Evolutionary conservation across 2,888 invertebrate species (phyloP), one percentile per base, ranked within the genome.

Genomic region (Crocallis elinguaria): DNA sequence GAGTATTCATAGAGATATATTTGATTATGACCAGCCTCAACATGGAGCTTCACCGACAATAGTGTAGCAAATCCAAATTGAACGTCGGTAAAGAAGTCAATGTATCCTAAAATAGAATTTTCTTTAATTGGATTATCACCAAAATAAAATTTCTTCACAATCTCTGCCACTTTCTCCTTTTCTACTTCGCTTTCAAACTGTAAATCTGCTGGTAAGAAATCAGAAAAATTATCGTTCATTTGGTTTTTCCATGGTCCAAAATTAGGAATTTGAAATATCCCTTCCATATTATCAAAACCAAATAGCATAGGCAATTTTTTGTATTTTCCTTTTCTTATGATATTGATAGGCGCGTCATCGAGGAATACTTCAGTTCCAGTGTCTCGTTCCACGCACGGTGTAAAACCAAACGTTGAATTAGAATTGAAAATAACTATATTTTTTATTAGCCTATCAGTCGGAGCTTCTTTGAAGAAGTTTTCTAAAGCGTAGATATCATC

Each of bases 61-160:
- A 80, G 35, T 8, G 66, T 67, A 0, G 77, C 57, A 50, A 71
- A 71, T 0, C 60, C 55, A 45, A 83, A 79, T 9, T 59, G 14
- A 0, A 70, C 43, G 90, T 94, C 90, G 1, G 77, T 62, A 33
- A 74, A 79, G 36, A 67, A 85, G 49, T 84, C 63, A 0, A 83
- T 59, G 33, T 66, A 85, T 1, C 43, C 43, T n/a, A 76, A 54
- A 43, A 81, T 52, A 19, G 62, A 73, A 0, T 71, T 60, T 3
- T 69, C 61, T 1, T 38, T 60, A 0, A 84, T 54, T 0, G 65
- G 50, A 16, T 76, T 55, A 0, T 73, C 53, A 2, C 76, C 80
- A 60, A 82, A 83, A 55, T 78, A 81, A 59, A 72, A 79, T n/a
- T 68, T 19, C 43, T 78, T 84, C 0, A 84, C 49, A 19, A 35